Base-by-base conservation (phyloP, 2,888 invertebrate genomes). In the Caradrina clavipalpis region DNA sequence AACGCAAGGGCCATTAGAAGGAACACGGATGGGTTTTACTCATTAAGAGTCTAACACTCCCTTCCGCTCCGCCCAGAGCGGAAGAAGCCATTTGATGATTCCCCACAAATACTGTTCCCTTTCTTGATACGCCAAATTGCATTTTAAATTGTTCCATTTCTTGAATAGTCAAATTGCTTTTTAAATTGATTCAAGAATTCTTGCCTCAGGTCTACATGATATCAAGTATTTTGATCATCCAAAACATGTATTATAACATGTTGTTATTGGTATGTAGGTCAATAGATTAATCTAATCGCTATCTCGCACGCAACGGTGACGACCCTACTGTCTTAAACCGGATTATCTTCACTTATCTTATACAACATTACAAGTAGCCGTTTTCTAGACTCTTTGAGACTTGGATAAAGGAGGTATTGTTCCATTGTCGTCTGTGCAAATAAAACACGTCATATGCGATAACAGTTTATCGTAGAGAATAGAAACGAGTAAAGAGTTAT, bases 261-360 rank as follows among this genome's bases (percentile, higher is more conserved):
- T 60, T 59, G 21, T 56, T 51, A 66, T 62, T 51, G 11, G 21
- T 60, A 84, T 71, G 39, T 83, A 53, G 85, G 83, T 80, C 83
- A 76, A 59, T 62, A 69, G 19, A 26, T 63, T 69, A 58, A 72
- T 81, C 75, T 73, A 60, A 83, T 78, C 85, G 50, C 13, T 80
- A 78, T 64, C 67, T 75, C 21, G 22, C 62, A 47, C 68, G 53
- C 31, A 71, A 53, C 42, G 55, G 53, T 66, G 55, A 55, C 39
- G 15, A 39, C 2, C 35, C 22, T 55, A 50, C 55, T 53, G 49
- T 57, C 53, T 73, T 55, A 59, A 51, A 49, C 45, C 49, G 19
- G 21, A 56, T 80, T 53, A 77, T 70, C 42, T 76, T 51, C 8
- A 39, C 1, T 19, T 63, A 68, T 74, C 61, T 8, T 19, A 49